A percentile compares a stretch with the other conserved stretches of the same genome.
Evolutionary conservation across 2,888 invertebrate genomes (phyloP).

Genomic region (Notodonta ziczac): DNA sequence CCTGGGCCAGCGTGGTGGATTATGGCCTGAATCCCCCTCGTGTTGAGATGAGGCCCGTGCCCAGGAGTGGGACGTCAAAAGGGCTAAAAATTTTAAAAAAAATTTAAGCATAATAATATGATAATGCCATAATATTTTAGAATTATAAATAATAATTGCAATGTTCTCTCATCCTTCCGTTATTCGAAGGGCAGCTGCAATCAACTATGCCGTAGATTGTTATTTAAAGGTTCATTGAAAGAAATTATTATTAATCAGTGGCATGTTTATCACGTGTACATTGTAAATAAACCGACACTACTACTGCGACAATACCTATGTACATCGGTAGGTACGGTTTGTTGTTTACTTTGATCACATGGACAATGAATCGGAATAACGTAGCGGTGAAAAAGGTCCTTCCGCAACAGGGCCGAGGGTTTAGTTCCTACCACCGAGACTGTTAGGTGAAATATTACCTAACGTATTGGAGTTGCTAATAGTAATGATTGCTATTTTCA

Average conservation of each 20-base stretch:
- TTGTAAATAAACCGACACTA: not conserved
- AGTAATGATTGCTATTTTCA: no score
- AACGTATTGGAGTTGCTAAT: no score
- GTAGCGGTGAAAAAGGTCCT: not conserved
- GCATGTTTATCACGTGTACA: not conserved
- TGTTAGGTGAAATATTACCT: no score
- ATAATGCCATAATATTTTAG: no score
- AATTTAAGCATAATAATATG: no score
- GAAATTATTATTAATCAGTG: not conserved
- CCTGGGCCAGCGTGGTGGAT: no score
- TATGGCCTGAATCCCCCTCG: no score
- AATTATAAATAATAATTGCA: no score
- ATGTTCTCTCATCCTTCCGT: not conserved
- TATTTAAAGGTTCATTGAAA: slow-evolving; percentile 1
- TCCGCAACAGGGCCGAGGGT: not conserved
- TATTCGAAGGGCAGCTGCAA: not conserved
- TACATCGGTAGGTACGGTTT: not conserved
- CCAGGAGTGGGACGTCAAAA: no score
- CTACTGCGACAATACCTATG: not conserved
- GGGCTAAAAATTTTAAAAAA: no score
- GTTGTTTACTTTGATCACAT: not conserved
- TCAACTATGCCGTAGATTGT: not conserved
- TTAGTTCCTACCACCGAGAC: no score
- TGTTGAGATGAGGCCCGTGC: no score
- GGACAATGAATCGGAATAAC: not conserved